Conservation (phyloP, 2,888 invertebrate species). For the Dasypolia templi region DNA sequence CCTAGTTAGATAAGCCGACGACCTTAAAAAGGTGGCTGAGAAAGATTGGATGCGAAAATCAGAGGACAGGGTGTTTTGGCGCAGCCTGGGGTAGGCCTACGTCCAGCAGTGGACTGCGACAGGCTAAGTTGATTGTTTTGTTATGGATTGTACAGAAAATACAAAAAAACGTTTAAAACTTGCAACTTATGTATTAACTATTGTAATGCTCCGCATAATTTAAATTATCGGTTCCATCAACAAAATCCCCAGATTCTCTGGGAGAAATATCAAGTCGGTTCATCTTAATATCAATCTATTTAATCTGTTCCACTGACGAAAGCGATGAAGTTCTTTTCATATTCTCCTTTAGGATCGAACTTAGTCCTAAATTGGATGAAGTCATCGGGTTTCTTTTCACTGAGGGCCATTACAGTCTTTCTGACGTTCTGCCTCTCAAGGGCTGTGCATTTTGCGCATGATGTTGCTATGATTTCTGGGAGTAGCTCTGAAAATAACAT, state of each 20-base stretch:
- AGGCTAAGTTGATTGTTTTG: neutral
- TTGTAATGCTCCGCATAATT: constrained; percentile 78
- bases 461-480: constrained; percentile 82
- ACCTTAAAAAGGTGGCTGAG: neutral
- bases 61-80: neutral
- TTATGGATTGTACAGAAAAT: neutral
- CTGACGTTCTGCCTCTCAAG: constrained; percentile 77
- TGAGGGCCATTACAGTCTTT: constrained; percentile 80
- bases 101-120: neutral
- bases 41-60: neutral
- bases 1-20: neutral
- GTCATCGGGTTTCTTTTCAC: constrained; percentile 76
- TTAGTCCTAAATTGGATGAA: constrained; percentile 77
- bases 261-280: neutral
- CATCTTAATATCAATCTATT: constrained; percentile 8
- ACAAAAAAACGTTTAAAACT: constrained; percentile 5
- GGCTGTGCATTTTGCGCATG: constrained; percentile 81
- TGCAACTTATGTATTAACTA: constrained; percentile 55
- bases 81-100: neutral
- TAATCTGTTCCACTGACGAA: constrained; percentile 75
- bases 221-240: constrained; percentile 30
- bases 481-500: constrained; percentile 75
- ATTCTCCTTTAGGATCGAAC: constrained; percentile 82
- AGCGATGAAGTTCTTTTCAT: constrained; percentile 77
- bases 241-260: neutral